Conservation (phyloP, 2,113 vertebrate genomes). For the Stegostoma tigrinum region DNA sequence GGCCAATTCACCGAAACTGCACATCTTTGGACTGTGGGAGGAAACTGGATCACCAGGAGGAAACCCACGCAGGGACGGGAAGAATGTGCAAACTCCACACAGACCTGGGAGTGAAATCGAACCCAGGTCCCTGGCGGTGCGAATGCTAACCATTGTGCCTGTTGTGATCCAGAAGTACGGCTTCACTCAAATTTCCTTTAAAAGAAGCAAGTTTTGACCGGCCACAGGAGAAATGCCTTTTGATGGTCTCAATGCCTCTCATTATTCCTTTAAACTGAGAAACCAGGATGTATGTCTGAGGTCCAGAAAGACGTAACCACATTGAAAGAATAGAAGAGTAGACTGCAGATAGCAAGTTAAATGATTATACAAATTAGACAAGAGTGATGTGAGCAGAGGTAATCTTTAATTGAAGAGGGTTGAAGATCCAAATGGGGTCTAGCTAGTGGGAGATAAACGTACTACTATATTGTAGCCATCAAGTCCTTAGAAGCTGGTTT, state of each 20-base stretch:
- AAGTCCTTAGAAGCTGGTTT: background rate
- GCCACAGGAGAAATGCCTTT: background rate
- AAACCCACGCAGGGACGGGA: too few relatives aligned
- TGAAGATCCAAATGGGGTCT: background rate
- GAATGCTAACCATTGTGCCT: too few relatives aligned
- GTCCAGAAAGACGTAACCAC: background rate
- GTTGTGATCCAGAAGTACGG: background rate
- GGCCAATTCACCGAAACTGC: too few relatives aligned
- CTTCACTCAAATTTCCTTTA: background rate
- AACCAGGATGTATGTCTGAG: background rate
- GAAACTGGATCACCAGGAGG: too few relatives aligned
- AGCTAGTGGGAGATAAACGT: background rate
- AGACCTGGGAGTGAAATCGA: too few relatives aligned
- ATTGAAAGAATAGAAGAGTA: background rate
- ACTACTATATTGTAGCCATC: background rate
- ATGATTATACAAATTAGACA: background rate
- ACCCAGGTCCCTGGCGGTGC: too few relatives aligned
- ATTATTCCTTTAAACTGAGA: background rate
- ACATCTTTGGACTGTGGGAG: too few relatives aligned
- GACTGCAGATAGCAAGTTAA: background rate
- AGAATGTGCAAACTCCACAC: too few relatives aligned
- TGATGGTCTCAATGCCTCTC: background rate
- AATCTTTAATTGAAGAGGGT: background rate
- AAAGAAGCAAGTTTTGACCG: background rate
- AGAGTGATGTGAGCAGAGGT: background rate